Evolutionary conservation across 2,113 vertebrate genomes (phyloP).

Genomic region (Barbus barbus): DNA sequence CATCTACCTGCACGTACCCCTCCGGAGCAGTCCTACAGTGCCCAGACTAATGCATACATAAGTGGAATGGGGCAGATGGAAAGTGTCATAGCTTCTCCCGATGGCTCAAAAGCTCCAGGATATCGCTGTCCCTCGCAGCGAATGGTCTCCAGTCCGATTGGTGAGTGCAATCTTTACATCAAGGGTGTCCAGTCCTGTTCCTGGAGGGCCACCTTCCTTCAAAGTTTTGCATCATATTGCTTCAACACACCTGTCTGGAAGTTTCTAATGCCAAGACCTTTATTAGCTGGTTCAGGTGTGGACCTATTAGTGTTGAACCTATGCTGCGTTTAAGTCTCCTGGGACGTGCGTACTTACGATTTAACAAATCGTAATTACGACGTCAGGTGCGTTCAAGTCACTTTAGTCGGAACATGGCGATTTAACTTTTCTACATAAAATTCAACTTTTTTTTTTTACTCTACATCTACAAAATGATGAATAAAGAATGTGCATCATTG

Average conservation of each 20-base stretch:
- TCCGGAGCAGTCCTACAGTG: conserved; percentile 87
- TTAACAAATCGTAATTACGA: no score
- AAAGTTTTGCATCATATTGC: not conserved
- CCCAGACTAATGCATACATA: conserved; percentile 83
- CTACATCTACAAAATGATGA: no score
- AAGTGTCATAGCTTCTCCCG: conserved; percentile 85
- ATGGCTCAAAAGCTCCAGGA: conserved; percentile 95
- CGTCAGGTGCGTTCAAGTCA: no score
- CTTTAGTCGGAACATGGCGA: no score
- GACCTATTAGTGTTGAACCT: no score
- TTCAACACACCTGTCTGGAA: not conserved
- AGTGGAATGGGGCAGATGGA: conserved; percentile 90
- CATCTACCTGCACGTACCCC: conserved; percentile 87
- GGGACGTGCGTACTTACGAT: no score
- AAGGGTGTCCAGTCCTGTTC: not conserved
- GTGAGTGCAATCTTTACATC: conserved; percentile 68
- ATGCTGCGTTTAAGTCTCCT: no score
- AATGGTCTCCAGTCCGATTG: conserved; percentile 90
- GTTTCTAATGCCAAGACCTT: not conserved
- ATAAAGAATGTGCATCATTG: no score
- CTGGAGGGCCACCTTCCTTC: not conserved
- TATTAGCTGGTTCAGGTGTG: not conserved
- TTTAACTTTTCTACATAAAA: no score
- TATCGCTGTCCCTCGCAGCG: conserved; percentile 90
- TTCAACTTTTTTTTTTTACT: no score